phyloP scores from a whole-genome alignment of 2,888 invertebrate genomes.

The Orthosia incerta region DNA sequence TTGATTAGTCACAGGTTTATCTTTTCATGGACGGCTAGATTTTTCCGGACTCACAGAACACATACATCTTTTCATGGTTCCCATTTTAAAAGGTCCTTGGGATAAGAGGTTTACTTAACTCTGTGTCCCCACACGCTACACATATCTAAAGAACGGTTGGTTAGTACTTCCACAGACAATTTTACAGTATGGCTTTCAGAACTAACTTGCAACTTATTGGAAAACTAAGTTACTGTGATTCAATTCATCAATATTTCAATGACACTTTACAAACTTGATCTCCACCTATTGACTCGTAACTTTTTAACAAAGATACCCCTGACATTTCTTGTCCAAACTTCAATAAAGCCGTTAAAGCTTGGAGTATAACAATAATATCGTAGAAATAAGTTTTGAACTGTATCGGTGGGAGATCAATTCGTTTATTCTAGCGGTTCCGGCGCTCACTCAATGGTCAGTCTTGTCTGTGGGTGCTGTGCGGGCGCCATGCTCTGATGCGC shows the following conservation, averaged over 20 bases:
- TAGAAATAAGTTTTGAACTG: conserved; percentile 2
- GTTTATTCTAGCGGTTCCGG: conserved; percentile 47
- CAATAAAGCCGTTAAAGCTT: neutral
- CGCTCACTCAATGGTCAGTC: conserved; percentile 1
- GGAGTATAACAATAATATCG: neutral
- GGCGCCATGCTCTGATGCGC: conserved; percentile 18
- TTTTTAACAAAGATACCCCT: neutral
- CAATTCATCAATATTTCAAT: neutral
- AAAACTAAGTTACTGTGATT: neutral
- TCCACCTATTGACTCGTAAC: neutral
- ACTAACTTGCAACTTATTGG: neutral
- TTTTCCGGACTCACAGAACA: too few relatives aligned
- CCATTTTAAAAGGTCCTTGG: neutral
- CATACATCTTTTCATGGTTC: too few relatives aligned
- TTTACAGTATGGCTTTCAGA: neutral
- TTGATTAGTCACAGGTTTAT: neutral
- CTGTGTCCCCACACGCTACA: too few relatives aligned
- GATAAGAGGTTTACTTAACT: neutral
- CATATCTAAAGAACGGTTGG: neutral
- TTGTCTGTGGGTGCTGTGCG: conserved; percentile 15
- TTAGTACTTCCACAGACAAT: neutral
- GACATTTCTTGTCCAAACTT: neutral
- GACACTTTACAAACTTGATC: neutral
- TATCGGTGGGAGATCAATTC: neutral
- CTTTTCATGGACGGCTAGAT: neutral